Evolutionary conservation across 2,113 vertebrate species (phyloP), one percentile per base, ranked within the genome.

Genomic region (Tinamus guttatus): DNA sequence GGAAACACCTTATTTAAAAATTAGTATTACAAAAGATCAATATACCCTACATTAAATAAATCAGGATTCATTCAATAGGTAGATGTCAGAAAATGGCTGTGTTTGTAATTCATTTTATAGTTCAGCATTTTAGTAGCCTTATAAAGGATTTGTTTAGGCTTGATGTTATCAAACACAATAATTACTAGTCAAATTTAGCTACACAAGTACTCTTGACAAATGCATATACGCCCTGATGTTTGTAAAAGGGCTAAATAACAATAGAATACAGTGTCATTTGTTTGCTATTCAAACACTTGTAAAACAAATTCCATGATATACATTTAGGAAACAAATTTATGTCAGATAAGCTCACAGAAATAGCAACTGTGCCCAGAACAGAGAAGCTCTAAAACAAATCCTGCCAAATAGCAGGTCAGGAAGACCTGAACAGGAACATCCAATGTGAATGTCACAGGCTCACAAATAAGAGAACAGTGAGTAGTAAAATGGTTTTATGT

Each of bases 211-310:
- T 80, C 63, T 45, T 25, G 36, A 63, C 6, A 17, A 36, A 84
- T 78, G 1, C 12, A 8, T 41, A 28, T 10, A 24, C 54, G 5
- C 1, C 8, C 30, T 5, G 38, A 16, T 45, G 40, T 58, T 69
- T 69, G 34, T 24, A 58, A 64, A 90, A 45, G 21, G 15, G n/a
- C 10, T 47, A 88, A 80, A 68, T 59, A 80, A 36, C 13, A 77
- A n/a, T 8, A 67, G 13, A 14, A 70, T 63, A 43, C 21, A 34
- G 25, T 22, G 22, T 45, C 51, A 56, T 40, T 69, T 64, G 10
- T 3, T 83, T 80, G 36, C 24, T 45, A 11, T 32, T 77, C 0
- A 0, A 65, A 51, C 11, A 18, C 5, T 76, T 3, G 0, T 15
- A 32, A 92, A 77, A 73, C 15, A 62, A 73, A 83, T 68, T 8